Evolutionary conservation across 2,888 invertebrate species (phyloP).

Genomic region (Branchellion lobata): DNA sequence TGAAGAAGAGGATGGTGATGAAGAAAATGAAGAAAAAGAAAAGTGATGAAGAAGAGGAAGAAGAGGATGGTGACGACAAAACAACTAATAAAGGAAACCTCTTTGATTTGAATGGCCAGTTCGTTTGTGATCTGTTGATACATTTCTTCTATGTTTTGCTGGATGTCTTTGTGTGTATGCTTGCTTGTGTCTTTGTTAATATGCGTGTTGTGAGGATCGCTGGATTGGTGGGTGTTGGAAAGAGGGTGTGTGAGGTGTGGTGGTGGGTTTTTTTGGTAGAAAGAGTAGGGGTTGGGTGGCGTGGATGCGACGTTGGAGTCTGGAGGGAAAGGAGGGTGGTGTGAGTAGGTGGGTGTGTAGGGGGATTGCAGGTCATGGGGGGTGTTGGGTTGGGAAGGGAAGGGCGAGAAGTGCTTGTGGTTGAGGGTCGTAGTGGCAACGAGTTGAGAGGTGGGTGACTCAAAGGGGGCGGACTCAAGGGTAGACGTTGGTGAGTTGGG

Average conservation of each 20-base stretch:
- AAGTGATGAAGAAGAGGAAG: background rate
- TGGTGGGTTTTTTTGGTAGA: background rate
- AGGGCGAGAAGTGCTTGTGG: background rate
- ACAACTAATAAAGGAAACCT: background rate
- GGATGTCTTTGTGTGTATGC: background rate
- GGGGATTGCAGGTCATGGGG: background rate
- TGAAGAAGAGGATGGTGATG: background rate
- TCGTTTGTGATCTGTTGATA: conserved; percentile 2
- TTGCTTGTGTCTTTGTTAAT: too few species aligned
- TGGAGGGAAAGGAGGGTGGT: background rate
- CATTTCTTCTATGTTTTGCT: background rate
- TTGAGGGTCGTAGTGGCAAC: background rate
- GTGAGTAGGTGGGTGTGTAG: conserved; percentile 17
- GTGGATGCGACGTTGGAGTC: background rate
- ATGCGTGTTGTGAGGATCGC: background rate
- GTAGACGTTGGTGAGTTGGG: background rate
- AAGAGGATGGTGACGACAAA: conserved; percentile 13
- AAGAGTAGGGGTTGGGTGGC: conserved; percentile 24
- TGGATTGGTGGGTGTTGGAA: background rate
- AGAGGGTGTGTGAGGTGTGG: background rate
- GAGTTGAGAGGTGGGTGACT: background rate
- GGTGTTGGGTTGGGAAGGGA: background rate
- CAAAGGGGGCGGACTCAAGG: background rate
- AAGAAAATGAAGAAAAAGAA: background rate
- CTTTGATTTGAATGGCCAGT: conserved; percentile 3